A percentile compares a stretch with the other conserved stretches of the same genome.
phyloP scores from a whole-genome alignment of 2,797 vertebrate genomes.

The Chelmon rostratus region DNA sequence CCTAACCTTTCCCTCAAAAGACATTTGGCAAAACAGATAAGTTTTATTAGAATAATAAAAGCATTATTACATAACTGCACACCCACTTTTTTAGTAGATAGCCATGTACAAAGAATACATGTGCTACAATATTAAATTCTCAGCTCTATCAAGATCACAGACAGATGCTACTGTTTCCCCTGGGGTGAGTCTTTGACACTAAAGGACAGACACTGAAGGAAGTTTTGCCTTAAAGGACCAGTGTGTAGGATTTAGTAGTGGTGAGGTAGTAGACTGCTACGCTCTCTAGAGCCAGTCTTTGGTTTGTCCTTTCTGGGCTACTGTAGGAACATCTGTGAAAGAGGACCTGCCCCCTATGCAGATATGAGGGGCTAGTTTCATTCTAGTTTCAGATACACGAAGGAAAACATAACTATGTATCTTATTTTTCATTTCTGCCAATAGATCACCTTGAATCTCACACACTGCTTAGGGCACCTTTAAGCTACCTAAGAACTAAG shows the following conservation, averaged over 20 bases:
- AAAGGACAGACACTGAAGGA: slow-evolving; percentile 10
- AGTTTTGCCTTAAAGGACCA: not conserved
- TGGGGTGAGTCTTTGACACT: slow-evolving; percentile 10
- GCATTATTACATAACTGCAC: not conserved
- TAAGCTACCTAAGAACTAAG: slow-evolving; percentile 12
- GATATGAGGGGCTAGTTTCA: too few species aligned
- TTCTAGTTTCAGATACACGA: too few species aligned
- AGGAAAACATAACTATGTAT: too few species aligned
- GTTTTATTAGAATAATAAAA: not conserved
- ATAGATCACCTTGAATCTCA: too few species aligned
- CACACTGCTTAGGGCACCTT: not conserved
- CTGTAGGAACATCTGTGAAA: too few species aligned
- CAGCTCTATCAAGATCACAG: not conserved
- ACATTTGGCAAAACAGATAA: not conserved
- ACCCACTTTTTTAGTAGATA: not conserved
- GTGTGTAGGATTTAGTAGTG: too few species aligned
- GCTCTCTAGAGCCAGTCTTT: too few species aligned
- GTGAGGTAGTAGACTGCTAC: too few species aligned
- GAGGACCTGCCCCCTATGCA: too few species aligned
- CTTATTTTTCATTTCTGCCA: too few species aligned
- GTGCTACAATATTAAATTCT: not conserved
- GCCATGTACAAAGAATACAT: not conserved
- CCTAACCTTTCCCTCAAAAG: too few species aligned
- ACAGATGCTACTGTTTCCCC: not conserved
- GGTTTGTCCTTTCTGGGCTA: too few species aligned